phyloP scores from a whole-genome alignment of 2,797 vertebrate species.

The Amniataba percoides region DNA sequence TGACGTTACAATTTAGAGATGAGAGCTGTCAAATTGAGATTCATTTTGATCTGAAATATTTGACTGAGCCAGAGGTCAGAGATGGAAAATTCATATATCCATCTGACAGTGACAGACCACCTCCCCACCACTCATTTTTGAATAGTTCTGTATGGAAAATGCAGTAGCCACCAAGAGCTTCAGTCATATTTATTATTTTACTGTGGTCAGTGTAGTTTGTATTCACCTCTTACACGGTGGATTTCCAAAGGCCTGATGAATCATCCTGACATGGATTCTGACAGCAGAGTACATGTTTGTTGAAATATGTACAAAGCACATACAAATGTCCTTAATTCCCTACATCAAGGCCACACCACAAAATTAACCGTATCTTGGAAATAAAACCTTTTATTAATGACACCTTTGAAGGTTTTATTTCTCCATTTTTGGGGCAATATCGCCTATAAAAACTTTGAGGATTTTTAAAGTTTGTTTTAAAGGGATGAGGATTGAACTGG shows the following conservation, averaged over 20 bases:
- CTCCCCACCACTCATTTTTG: neutral
- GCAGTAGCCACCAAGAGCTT: neutral
- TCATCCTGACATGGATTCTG: no score
- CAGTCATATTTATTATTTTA: neutral
- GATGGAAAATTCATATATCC: neutral
- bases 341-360: neutral
- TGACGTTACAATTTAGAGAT: constrained; percentile 21
- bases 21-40: constrained; percentile 20
- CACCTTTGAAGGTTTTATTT: constrained; percentile 1
- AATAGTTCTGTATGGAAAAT: neutral
- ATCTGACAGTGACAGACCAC: neutral
- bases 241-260: no score
- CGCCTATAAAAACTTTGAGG: constrained; percentile 1
- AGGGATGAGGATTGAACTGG: constrained; percentile 9
- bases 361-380: neutral
- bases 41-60: constrained; percentile 25
- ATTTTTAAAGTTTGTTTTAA: constrained; percentile 23
- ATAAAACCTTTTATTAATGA: constrained; percentile 10
- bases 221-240: neutral
- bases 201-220: neutral
- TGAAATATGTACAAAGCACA: neutral
- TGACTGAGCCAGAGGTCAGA: neutral
- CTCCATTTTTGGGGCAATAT: neutral
- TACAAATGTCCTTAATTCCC: neutral
- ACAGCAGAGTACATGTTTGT: no score